Conservation (phyloP, 2,797 vertebrate species). For the Epinephelus coioides region DNA sequence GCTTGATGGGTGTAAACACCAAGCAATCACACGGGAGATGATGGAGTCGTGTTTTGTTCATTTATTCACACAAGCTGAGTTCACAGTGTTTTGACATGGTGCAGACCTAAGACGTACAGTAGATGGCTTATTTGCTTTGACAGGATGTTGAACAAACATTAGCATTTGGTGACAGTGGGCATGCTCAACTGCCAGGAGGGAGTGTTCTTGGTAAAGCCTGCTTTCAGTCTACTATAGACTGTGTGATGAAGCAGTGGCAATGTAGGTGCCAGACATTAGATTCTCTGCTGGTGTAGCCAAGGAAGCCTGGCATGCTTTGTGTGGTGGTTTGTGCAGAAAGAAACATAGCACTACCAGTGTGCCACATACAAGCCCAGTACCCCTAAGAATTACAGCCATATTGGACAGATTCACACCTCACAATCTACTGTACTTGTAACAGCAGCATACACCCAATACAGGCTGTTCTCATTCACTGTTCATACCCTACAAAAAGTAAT, state of each 20-base stretch:
- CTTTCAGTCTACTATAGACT: slow-evolving; percentile 10
- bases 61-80: slow-evolving; percentile 35
- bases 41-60: slow-evolving; percentile 51
- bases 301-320: background rate
- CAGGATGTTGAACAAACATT: slow-evolving; percentile 56
- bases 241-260: slow-evolving; percentile 2
- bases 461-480: no score
- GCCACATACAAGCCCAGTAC: background rate
- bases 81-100: slow-evolving; percentile 32
- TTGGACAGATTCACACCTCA: background rate
- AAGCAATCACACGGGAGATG: slow-evolving; percentile 58
- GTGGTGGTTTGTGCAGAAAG: slow-evolving; percentile 1
- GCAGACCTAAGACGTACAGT: slow-evolving; percentile 29
- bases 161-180: slow-evolving; percentile 20
- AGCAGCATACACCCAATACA: background rate
- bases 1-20: slow-evolving; percentile 79
- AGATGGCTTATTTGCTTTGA: slow-evolving; percentile 52
- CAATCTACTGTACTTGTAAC: background rate
- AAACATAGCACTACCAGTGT: background rate
- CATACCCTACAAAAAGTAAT: no score
- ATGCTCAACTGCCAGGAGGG: slow-evolving; percentile 24
- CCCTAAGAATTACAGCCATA: background rate
- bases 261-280: slow-evolving; percentile 4
- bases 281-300: slow-evolving; percentile 5
- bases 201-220: slow-evolving; percentile 19